Base-by-base conservation (phyloP, 2,797 vertebrate genomes). In the Merluccius polli region DNA sequence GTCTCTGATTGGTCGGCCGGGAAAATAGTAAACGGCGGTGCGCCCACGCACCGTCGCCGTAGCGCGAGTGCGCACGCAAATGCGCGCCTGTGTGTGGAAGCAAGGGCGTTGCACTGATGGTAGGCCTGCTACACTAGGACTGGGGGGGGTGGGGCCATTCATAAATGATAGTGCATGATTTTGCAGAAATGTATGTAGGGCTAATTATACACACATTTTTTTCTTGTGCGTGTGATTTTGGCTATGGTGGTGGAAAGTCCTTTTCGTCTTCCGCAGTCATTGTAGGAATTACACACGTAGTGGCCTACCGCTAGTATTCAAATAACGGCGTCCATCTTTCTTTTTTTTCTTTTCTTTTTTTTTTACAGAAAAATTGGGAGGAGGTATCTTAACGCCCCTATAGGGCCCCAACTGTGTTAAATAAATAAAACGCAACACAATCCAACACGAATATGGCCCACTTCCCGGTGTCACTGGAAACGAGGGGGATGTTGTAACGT, bases 271-370 rank as follows among this genome's bases (percentile, higher is more conserved):
- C 81, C 79, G 73, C 75, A 72, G 70, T 81, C 85, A 89, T 87
- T 84, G 71, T 82, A 88, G 80, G 78, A 90, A 76, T 87, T 88
- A 90, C 92, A 90, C 92, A 92, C 92, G 90, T 90, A 80, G n/a
- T n/a, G 65, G 73, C 71, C 71, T 71, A 71, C 31, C 11, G 32
- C n/a, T 71, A 71, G 21, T 82, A 76, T 79, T 84, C 90, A 84
- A 87, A 88, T 87, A 86, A 84, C 87, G 89, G 89, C 89, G 86
- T 92, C 92, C 91, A 92, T 93, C 87, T 91, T 92, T 79, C 75
- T 78, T 79, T 81, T n/a, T n/a, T n/a, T n/a, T n/a, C n/a, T n/a
- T n/a, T n/a, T n/a, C n/a, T n/a, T n/a, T n/a, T n/a, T n/a, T n/a
- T n/a, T n/a, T n/a, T n/a, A n/a, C n/a, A n/a, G n/a, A 78, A 81